Base-by-base conservation (phyloP, 2,797 vertebrate species). In the Mormyrus proboscirostris region DNA sequence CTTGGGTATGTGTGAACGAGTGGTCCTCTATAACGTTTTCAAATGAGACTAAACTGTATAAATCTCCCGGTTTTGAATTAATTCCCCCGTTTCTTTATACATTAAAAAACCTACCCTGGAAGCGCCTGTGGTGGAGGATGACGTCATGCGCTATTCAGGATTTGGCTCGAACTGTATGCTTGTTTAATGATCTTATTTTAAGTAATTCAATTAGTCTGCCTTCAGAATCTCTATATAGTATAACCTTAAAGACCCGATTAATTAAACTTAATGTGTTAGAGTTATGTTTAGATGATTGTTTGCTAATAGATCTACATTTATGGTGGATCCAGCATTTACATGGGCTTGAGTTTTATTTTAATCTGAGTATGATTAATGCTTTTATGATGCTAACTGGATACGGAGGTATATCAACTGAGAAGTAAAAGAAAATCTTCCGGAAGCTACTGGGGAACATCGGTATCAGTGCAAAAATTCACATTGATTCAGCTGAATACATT, bases 141-240 rank as follows among this genome's bases (percentile, higher is more conserved):
- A 88, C 88, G 76, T 85, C 88, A 89, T 51, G 53, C 57, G 29
- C 76, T 79, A 59, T 44, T 84, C 44, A 85, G 83, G 3, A 85
- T 51, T 85, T 85, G 83, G 83, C 83, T 51, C 10, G 83, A 85
- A 50, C 22, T 51, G 83, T 53, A 51, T 51, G 49, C 49, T 85
- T 85, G 83, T 85, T 88, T 65, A 25, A 51, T 44, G 62, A 79
- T 50, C 22, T 79, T 53, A 16, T 59, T 65, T 88, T 53, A 41
- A 51, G 89, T 86, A 88, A 50, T 51, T 88, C 29, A 69, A 85
- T 38, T 19, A 57, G 22, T 62, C 33, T 50, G 76, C 83, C 41
- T 69, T 49, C 49, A 89, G 55, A 49, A 47, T 62, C 22, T 89
- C 50, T 38, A 83, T 83, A 84, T 87, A 86, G 51, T 83, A 88